Evolutionary conservation across 1,140 invertebrate genomes (phyloP).

Genomic region (Popillia japonica): DNA sequence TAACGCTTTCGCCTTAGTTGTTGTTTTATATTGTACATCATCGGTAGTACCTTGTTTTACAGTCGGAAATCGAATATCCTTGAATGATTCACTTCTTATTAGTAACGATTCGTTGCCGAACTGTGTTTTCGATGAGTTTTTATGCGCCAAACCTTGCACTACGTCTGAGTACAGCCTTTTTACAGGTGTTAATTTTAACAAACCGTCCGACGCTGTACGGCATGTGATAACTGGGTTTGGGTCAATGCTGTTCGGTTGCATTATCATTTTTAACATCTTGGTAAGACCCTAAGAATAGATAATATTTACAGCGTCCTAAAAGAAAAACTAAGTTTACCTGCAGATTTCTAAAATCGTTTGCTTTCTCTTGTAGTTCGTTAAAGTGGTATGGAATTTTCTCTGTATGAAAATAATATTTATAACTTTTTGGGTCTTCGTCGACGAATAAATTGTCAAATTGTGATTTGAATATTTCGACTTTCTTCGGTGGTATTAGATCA

Average conservation of each 20-base stretch:
- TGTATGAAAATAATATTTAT: background rate
- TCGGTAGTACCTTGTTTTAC: background rate
- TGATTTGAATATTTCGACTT: constrained; percentile 39
- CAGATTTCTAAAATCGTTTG: constrained; percentile 39
- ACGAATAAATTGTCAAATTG: constrained; percentile 39
- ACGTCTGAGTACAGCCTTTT: constrained; percentile 52
- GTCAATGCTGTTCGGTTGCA: background rate
- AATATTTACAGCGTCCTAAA: constrained; percentile 27
- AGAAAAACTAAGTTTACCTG: constrained; percentile 35
- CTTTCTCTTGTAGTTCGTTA: constrained; percentile 36
- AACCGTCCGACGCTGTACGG: background rate
- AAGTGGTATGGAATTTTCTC: constrained; percentile 29
- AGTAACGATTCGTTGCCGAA: constrained; percentile 2
- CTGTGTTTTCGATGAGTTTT: background rate
- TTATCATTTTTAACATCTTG: constrained; percentile 11
- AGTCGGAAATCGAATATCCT: constrained; percentile 6
- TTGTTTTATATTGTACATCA: background rate
- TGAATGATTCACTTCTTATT: background rate
- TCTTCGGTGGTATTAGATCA: constrained; percentile 12
- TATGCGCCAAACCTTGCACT: constrained; percentile 46
- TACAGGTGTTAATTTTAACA: constrained; percentile 24
- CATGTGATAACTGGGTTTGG: background rate
- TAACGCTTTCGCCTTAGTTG: background rate
- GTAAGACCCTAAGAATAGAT: constrained; percentile 29
- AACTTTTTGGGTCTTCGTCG: constrained; percentile 20